phyloP scores from a whole-genome alignment of 2,888 invertebrate genomes.

The Sinelater perroti region DNA sequence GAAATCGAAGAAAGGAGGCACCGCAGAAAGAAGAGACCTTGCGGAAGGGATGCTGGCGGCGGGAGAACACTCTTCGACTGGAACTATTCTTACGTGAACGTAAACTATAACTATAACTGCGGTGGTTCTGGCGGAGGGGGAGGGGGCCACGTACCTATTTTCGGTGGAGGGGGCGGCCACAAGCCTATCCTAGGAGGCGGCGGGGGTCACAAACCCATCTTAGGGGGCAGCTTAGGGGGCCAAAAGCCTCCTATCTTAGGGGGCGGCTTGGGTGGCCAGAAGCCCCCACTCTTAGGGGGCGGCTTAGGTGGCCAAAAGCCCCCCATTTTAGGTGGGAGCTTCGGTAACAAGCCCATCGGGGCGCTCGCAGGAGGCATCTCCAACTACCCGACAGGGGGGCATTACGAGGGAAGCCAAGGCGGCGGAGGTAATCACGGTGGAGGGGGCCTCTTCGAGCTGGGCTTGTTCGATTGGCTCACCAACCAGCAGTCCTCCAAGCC shows the following conservation, averaged over 20 bases:
- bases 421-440: background rate
- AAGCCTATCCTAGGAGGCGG: background rate
- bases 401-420: background rate
- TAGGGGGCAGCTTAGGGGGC: background rate
- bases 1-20: conserved; percentile 1
- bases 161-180: background rate
- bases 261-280: background rate
- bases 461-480: conserved; percentile 12
- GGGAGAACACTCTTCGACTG: conserved; percentile 40
- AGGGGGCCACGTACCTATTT: background rate
- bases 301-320: background rate
- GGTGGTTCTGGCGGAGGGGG: conserved; percentile 13
- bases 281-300: background rate
- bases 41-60: conserved; percentile 4
- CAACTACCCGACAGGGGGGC: background rate
- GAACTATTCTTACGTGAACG: conserved; percentile 35
- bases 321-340: background rate
- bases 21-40: background rate
- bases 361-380: background rate
- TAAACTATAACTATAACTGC: conserved; percentile 36
- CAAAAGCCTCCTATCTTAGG: background rate
- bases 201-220: background rate
- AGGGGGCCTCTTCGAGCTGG: conserved; percentile 16
- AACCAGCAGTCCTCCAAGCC: background rate
- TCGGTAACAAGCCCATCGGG: background rate